Percentiles rank a stretch among this genome's conserved stretches.
These are phyloP conservation scores for Hedya salicella DNA, from an alignment of 2,888 invertebrate species.

Conservation along the genomic window DNA sequence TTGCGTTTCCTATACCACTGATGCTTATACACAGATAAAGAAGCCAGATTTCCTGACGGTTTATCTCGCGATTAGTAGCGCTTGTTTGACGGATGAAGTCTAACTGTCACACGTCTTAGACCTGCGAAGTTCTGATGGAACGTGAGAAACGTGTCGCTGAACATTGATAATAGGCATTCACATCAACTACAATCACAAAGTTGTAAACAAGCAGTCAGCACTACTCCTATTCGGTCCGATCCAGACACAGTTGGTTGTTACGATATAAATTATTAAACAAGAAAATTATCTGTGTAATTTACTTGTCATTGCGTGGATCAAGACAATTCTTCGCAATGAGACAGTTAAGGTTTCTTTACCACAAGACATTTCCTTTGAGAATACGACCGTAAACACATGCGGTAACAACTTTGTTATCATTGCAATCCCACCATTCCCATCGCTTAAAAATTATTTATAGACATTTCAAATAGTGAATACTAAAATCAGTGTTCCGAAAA, in stretches of 20 bases:
- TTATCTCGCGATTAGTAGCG: neutral
- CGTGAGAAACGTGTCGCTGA: conserved; percentile 5
- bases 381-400: neutral
- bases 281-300: conserved; percentile 34
- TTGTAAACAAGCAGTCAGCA: conserved; percentile 27
- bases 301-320: conserved; percentile 40
- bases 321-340: conserved; percentile 38
- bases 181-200: conserved; percentile 34
- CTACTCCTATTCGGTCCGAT: conserved; percentile 5
- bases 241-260: conserved; percentile 27
- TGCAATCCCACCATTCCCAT: too few species aligned
- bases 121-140: neutral
- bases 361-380: conserved; percentile 6
- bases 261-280: conserved; percentile 29
- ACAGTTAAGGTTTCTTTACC: conserved; percentile 24
- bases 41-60: neutral
- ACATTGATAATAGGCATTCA: conserved; percentile 18
- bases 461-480: too few species aligned
- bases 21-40: too few species aligned
- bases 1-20: neutral
- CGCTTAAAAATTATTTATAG: too few species aligned
- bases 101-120: neutral
- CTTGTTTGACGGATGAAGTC: conserved; percentile 21
- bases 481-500: too few species aligned
- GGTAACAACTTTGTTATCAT: too few species aligned